phyloP scores from a whole-genome alignment of 2,113 vertebrate species.

The Otis tarda region DNA sequence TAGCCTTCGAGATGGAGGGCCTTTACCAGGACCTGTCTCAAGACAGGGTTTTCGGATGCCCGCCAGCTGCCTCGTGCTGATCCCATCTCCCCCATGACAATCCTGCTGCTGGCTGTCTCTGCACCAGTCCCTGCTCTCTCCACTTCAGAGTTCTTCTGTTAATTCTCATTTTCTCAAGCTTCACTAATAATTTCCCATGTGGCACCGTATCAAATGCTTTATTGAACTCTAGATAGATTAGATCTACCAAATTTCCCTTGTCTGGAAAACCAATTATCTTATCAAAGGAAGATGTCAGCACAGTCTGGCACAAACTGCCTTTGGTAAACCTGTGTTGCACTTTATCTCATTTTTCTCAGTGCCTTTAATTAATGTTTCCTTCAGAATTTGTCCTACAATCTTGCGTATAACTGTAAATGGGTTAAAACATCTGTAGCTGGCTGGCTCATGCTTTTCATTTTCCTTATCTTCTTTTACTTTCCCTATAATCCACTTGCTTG shows the following conservation, averaged over 20 bases:
- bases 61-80: fast-evolving
- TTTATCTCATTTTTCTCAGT: conserved; percentile 57
- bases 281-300: conserved; percentile 66
- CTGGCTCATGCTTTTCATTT: background rate
- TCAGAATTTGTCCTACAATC: conserved; percentile 19
- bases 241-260: conserved; percentile 64
- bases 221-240: conserved; percentile 66
- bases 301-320: conserved; percentile 57
- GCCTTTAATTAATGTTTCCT: conserved; percentile 61
- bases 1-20: background rate
- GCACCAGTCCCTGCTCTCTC: background rate
- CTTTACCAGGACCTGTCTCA: background rate
- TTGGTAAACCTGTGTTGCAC: conserved; percentile 54
- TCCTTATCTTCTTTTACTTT: background rate
- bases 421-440: background rate
- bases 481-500: background rate
- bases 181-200: conserved; percentile 55
- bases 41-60: fast-evolving
- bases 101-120: background rate
- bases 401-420: background rate
- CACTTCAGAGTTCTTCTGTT: background rate
- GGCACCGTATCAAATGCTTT: conserved; percentile 63
- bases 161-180: conserved; percentile 54
- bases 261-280: conserved; percentile 71
- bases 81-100: fast-evolving